These are phyloP conservation scores for Leucania comma DNA, from an alignment of 2,888 invertebrate genomes.

Conservation along the genomic window DNA sequence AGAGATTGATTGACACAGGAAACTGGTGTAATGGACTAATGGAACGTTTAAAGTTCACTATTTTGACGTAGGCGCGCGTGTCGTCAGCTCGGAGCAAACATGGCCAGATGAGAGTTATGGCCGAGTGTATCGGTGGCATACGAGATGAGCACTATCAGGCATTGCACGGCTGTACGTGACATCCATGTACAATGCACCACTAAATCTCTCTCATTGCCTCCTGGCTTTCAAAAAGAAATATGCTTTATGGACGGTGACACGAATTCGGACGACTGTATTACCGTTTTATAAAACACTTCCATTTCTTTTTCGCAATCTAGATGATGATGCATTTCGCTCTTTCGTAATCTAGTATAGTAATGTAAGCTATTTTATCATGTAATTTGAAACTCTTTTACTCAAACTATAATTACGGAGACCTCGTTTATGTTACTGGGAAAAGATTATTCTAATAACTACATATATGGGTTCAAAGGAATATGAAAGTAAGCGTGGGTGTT, in stretches of 20 bases:
- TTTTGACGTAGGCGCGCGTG: conserved; percentile 73
- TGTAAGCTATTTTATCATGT: conserved; percentile 6
- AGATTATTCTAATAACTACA: conserved; percentile 52
- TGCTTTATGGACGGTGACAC: conserved; percentile 70
- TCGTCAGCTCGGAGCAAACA: conserved; percentile 75
- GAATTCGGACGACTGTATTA: conserved; percentile 62
- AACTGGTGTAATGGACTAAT: conserved; percentile 42
- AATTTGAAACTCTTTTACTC: conserved; percentile 32
- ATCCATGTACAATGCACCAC: conserved; percentile 73
- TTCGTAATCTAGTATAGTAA: conserved; percentile 10
- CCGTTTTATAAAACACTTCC: conserved; percentile 47
- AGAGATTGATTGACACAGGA: conserved; percentile 36
- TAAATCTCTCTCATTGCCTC: conserved; percentile 74
- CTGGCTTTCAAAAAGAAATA: conserved; percentile 69
- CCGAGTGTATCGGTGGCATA: conserved; percentile 79
- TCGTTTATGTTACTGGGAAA: conserved; percentile 39
- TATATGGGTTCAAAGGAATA: conserved; percentile 53
- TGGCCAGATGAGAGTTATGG: conserved; percentile 79
- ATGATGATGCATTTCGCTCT: conserved; percentile 3
- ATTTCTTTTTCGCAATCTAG: conserved; percentile 44
- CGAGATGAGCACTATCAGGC: conserved; percentile 80
- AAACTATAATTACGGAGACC: conserved; percentile 36
- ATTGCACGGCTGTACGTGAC: conserved; percentile 81
- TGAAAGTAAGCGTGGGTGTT: conserved; percentile 57
- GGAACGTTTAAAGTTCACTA: conserved; percentile 61